Evolutionary conservation across 2,888 invertebrate species (phyloP).

Genomic region (Agrotis clavis): DNA sequence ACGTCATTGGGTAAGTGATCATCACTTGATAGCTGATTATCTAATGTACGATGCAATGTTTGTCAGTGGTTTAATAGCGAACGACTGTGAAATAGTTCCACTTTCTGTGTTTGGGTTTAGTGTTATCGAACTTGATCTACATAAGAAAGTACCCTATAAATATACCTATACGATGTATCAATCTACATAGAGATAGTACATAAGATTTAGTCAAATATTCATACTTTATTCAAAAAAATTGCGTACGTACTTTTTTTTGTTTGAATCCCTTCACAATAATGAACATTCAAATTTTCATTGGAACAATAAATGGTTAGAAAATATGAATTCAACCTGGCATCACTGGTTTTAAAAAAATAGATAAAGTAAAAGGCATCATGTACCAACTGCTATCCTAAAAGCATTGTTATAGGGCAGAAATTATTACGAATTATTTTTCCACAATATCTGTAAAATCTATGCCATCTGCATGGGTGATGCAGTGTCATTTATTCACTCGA

Average conservation of each 20-base stretch:
- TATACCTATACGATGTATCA: too few relatives aligned
- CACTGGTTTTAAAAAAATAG: background rate
- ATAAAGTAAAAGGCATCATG: background rate
- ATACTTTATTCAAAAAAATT: background rate
- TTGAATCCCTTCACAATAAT: too few relatives aligned
- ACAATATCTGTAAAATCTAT: background rate
- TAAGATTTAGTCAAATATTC: background rate
- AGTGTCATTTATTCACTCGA: too few relatives aligned
- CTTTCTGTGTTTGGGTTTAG: slow-evolving; percentile 7
- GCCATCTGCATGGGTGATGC: background rate
- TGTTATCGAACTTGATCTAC: background rate
- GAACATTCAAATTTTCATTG: too few relatives aligned
- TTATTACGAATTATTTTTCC: background rate
- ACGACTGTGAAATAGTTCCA: slow-evolving; percentile 39
- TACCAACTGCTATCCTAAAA: background rate
- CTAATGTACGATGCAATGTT: slow-evolving; percentile 50
- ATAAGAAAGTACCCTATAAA: too few relatives aligned
- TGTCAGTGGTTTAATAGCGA: slow-evolving; percentile 39
- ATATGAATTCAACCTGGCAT: background rate
- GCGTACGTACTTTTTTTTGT: too few relatives aligned
- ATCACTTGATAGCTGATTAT: slow-evolving; percentile 45
- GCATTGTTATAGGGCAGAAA: background rate
- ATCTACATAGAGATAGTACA: background rate
- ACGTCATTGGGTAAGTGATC: slow-evolving; percentile 48
- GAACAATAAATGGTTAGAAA: background rate